Evolutionary conservation across 2,888 invertebrate genomes (phyloP).

Genomic region (Eupeodes latifasciatus): DNA sequence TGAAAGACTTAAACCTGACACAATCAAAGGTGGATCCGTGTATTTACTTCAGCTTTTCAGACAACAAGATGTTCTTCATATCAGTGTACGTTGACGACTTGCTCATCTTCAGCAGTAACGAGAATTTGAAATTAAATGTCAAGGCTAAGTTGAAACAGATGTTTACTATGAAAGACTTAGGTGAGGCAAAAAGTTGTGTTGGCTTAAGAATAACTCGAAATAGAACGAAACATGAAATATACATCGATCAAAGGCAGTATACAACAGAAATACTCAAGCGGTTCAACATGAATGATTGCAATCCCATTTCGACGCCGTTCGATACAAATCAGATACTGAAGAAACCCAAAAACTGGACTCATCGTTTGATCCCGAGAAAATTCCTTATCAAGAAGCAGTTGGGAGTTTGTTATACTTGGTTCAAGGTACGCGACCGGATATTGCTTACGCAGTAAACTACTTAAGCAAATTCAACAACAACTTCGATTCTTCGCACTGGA

Average conservation of each 20-base stretch:
- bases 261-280: constrained; percentile 7
- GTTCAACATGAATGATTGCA: constrained; percentile 24
- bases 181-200: background rate
- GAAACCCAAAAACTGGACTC: background rate
- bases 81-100: background rate
- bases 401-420: constrained; percentile 74
- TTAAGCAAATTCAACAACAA: constrained; percentile 28
- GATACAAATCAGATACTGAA: background rate
- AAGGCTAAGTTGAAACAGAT: constrained; percentile 13
- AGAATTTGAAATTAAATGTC: constrained; percentile 7
- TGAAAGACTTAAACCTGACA: background rate
- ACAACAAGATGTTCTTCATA: constrained; percentile 3
- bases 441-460: background rate
- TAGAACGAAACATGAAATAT: background rate
- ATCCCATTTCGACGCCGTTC: background rate
- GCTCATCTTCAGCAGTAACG: background rate
- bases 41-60: background rate
- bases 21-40: too few species aligned
- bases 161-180: constrained; percentile 5
- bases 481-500: constrained; percentile 29
- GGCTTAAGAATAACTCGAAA: background rate
- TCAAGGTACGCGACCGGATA: constrained; percentile 66
- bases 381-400: constrained; percentile 76
- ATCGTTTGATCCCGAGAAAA: background rate
- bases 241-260: background rate